These are phyloP conservation scores for Cephalotes varians DNA, from an alignment of 2,888 invertebrate genomes.

Conservation along the genomic window DNA sequence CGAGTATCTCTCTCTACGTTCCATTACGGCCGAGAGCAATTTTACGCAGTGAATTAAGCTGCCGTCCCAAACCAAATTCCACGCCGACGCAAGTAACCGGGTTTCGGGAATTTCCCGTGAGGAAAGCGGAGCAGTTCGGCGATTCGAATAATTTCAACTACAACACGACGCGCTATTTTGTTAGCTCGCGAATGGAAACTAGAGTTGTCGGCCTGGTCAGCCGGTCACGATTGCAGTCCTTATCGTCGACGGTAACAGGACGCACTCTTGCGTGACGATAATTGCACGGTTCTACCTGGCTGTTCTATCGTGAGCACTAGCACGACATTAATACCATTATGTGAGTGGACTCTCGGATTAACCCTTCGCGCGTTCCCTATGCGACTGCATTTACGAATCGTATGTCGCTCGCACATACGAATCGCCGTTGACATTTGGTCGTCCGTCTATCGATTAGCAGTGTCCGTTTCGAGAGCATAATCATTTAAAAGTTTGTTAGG, in stretches of 20 bases:
- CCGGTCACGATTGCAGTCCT: conserved; percentile 72
- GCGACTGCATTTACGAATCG: conserved; percentile 58
- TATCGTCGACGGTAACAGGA: conserved; percentile 76
- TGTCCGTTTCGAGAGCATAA: background rate
- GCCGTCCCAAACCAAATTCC: conserved; percentile 47
- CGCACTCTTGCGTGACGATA: conserved; percentile 79
- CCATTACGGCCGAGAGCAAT: conserved; percentile 56
- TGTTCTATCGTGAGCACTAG: conserved; percentile 75
- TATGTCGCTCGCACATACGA: conserved; percentile 77
- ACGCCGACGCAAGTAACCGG: conserved; percentile 22
- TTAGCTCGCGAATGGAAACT: conserved; percentile 58
- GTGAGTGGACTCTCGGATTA: conserved; percentile 71
- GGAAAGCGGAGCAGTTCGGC: conserved; percentile 21
- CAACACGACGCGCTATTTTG: conserved; percentile 32
- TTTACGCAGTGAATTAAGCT: conserved; percentile 63
- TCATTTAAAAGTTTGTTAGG: background rate
- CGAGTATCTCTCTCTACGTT: conserved; percentile 37
- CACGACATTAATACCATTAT: conserved; percentile 78
- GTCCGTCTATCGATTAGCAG: conserved; percentile 57
- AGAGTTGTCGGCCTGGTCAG: conserved; percentile 30
- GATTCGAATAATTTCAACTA: conserved; percentile 45
- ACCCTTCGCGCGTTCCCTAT: conserved; percentile 58
- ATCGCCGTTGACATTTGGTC: conserved; percentile 78
- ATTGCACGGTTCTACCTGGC: conserved; percentile 78
- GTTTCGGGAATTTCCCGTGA: conserved; percentile 37